A percentile compares a stretch with the other conserved stretches of the same genome.
Evolutionary conservation across 1,140 invertebrate genomes (phyloP).

Genomic region (Thereuonema tuberculata): DNA sequence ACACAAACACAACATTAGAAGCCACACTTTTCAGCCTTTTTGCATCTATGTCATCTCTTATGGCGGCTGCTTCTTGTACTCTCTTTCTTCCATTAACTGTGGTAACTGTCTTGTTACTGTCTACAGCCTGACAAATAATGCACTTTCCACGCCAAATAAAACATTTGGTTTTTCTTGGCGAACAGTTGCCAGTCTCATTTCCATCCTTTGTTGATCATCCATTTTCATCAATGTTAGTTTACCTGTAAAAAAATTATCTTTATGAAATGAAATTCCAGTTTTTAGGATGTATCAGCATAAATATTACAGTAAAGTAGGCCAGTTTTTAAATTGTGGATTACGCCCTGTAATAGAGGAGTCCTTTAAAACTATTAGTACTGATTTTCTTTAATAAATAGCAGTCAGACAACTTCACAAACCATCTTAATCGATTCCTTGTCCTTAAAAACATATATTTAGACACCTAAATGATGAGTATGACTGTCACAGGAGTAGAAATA

Average conservation of each 20-base stretch:
- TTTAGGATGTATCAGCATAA: background rate
- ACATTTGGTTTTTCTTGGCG: background rate
- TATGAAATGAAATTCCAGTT: background rate
- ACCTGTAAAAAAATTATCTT: background rate
- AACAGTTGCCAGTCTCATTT: background rate
- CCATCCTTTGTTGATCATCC: background rate
- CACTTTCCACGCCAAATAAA: background rate
- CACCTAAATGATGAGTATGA: background rate
- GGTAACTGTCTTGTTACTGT: background rate
- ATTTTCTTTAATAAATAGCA: background rate
- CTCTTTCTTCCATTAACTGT: background rate
- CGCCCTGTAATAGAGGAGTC: background rate
- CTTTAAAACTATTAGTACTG: background rate
- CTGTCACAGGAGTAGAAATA: background rate
- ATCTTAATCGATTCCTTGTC: background rate
- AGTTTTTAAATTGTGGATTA: background rate
- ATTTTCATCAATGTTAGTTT: background rate
- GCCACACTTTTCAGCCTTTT: background rate
- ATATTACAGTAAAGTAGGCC: background rate
- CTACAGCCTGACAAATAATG: background rate
- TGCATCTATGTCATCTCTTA: background rate
- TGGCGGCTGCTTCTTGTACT: background rate
- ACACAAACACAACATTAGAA: background rate
- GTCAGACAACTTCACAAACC: background rate
- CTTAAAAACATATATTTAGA: background rate